Conservation (phyloP, 2,797 vertebrate genomes). For the Lerista edwardsae region DNA sequence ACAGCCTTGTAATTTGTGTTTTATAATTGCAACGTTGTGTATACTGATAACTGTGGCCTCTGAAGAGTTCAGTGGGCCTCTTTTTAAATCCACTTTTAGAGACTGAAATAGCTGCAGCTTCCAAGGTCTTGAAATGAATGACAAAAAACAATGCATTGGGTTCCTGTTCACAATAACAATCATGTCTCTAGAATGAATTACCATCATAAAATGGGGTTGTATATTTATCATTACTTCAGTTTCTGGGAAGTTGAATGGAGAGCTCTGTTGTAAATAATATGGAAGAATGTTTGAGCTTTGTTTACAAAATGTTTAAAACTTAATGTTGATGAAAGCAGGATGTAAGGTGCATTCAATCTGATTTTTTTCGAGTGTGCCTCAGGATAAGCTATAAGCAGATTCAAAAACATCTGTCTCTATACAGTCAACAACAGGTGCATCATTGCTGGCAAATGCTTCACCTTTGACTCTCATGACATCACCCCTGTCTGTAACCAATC, state of each 20-base stretch:
- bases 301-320: not conserved
- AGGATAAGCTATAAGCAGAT: constrained; percentile 52
- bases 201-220: not conserved
- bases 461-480: constrained; percentile 89
- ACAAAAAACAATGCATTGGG: too few species aligned
- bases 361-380: constrained; percentile 18
- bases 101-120: too few species aligned
- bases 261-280: constrained; percentile 7
- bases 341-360: not conserved
- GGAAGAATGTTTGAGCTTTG: constrained; percentile 7
- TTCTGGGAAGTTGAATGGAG: not conserved
- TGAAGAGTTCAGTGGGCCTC: too few species aligned
- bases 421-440: constrained; percentile 84
- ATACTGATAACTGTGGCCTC: too few species aligned
- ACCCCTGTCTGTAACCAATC: constrained; percentile 84
- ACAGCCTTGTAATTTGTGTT: too few species aligned
- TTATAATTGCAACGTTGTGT: too few species aligned
- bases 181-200: not conserved
- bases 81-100: too few species aligned
- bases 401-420: constrained; percentile 59
- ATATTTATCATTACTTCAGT: not conserved
- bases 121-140: too few species aligned
- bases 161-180: too few species aligned
- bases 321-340: not conserved
- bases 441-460: constrained; percentile 85